Evolutionary conservation across 2,888 invertebrate genomes (phyloP), one percentile per base, ranked within the genome.

Genomic region (Morpho deidamia): DNA sequence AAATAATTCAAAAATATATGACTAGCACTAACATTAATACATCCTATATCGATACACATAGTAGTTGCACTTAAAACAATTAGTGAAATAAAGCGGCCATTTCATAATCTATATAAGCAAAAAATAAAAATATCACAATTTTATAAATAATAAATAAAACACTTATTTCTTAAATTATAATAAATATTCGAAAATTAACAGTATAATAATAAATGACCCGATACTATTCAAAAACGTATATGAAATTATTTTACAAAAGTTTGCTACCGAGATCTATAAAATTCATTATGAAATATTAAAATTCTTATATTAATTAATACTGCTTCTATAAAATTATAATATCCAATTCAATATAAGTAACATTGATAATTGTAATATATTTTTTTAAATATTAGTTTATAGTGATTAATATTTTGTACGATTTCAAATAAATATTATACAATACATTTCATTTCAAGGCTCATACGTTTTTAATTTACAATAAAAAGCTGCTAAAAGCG

Each of bases 1-100:
- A 45, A 8, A 14, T 37, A 44, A 40, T 38, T 34, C 38, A 35
- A 23, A 44, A 12, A 45, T 51, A 49, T 50, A 61, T 65, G 65
- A 63, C 63, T 65, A 65, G 63, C 55, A 47, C 52, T 58, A 56
- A 56, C 51, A 11, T 51, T 45, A 50, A 48, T 49, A 41, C 32
- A 46, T 34, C 35, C 34, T 48, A 46, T 52, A 52, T 37, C 10
- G 8, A 52, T 14, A 33, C 33, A 53, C 43, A 48, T 43, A 34
- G 38, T 44, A 46, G 35, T 38, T 40, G 45, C 40, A 52, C 41
- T 44, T 55, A 46, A 44, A 53, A 48, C 23, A 44, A 11, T 47
- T 43, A 12, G 32, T 35, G 8, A 11, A 43, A 50, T 43, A 53
- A 44, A 23, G 35, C 38, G 45, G 11, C 45, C 41, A 46, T 37